Percentiles rank a stretch among this genome's conserved stretches.
Evolutionary conservation across 1,140 invertebrate genomes (phyloP).

Genomic region (Antheraea pernyi): DNA sequence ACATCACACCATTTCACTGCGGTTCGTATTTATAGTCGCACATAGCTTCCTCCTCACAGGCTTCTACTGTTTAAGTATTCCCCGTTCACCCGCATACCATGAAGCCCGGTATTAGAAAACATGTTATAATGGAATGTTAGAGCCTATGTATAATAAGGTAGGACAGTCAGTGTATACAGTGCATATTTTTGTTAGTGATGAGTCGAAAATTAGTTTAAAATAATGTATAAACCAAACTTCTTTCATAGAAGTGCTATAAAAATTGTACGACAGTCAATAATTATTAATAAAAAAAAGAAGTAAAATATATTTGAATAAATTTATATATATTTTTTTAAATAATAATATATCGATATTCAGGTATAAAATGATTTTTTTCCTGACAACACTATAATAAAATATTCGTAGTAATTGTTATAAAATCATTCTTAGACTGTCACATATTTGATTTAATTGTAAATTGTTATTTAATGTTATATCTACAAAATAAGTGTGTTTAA

Average conservation of each 20-base stretch:
- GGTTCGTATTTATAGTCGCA: conserved; percentile 24
- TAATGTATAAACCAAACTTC: conserved; percentile 17
- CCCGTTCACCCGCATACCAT: conserved; percentile 14
- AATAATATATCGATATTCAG: no score
- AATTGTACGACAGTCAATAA: not conserved
- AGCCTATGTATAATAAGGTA: conserved; percentile 50
- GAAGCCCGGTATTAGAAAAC: conserved; percentile 46
- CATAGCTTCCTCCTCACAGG: conserved; percentile 35
- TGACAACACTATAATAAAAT: no score
- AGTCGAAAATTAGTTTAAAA: conserved; percentile 69
- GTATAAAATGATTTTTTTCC: no score
- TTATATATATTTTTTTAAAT: no score
- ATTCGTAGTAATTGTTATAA: no score
- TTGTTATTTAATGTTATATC: not conserved
- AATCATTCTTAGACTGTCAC: not conserved
- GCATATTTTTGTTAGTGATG: conserved; percentile 63
- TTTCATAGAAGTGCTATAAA: not conserved
- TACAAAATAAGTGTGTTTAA: not conserved
- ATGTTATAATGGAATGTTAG: conserved; percentile 46
- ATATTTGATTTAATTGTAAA: not conserved
- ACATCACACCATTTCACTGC: not conserved
- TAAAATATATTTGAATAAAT: not conserved
- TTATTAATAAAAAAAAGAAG: not conserved
- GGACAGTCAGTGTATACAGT: conserved; percentile 47
- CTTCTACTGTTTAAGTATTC: conserved; percentile 30